Evolutionary conservation across 2,888 invertebrate genomes (phyloP), one percentile per base, ranked within the genome.

Genomic region (Drymonia ruficornis): DNA sequence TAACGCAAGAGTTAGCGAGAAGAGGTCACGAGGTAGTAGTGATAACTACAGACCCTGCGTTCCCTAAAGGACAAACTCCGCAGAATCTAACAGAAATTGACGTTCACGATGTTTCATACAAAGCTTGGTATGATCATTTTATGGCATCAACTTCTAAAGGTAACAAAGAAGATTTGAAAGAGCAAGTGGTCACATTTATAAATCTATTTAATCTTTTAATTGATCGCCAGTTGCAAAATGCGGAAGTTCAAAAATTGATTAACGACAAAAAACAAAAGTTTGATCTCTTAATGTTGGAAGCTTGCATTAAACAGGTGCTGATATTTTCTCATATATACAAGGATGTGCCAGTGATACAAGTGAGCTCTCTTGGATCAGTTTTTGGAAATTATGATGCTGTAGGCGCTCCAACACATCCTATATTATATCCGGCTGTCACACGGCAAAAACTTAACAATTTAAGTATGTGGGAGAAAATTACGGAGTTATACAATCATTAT

Each of bases 21-120:
- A 72, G 84, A 15, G 91, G 90, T 1, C 93, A 93, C 55, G 76
- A 91, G 43, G 56, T 93, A 0, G 73, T 81, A 0, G 70, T 89
- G 0, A 57, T 89, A 0, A 89, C 92, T 0, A 53, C 91, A 1
- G 64, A 89, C 53, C 89, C 90, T 1, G 71, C 59, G 0, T 83
- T 72, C 9, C 49, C 65, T 0, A 72, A 77, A 50, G 76, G 63
- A 11, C 19, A 65, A 36, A 13, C 73, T 0, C 78, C 75, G 1
- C 9, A 36, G 0, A 92, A 90, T 53, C 66, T 87, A 0, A 86
- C 74, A 1, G 87, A 91, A 73, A 86, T 91, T 1, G 76, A 86
- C 49, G 52, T 87, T 0, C 72, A 81, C 19, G 72, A 81, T 40
- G 13, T 75, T 6, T 80, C 80, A 0, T 81, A 83, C 23, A 44